Base-by-base conservation (phyloP, 2,888 invertebrate genomes). In the Harmothoe impar region DNA sequence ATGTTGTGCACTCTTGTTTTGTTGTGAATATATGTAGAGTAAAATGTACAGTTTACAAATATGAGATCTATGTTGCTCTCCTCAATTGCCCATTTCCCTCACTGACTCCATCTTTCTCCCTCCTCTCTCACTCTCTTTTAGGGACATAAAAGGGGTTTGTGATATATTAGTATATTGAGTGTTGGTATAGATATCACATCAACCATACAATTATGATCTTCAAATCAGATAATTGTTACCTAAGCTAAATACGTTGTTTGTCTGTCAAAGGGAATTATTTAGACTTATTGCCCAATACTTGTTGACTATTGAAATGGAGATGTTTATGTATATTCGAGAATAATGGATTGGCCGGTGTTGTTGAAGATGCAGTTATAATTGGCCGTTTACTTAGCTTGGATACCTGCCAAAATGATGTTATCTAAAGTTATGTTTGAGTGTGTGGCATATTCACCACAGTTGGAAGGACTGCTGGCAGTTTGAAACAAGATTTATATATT, bases 401-500 rank as follows among this genome's bases (percentile, higher is more conserved):
- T 54, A 86, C 86, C 86, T 86, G 86, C 86, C 86, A 86, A 86
- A 86, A 86, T 86, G 29, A 54, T 86, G 56, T 86, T 56, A 52
- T 31, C 52, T 25, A 29, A 52, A 54, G 51, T 31, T 15, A 23
- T 56, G 86, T 86, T 52, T 81, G 81, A 81, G 43, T 81, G 86
- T 20, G 56, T 86, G 56, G 52, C 29, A 86, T 86, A 56, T 86
- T 52, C 52, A 86, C 86, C 52, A 81, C 81, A 86, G 86, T 52
- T 86, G 52, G 43, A 86, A 54, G 86, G 54, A 86, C 86, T 86
- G 86, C 86, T 86, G 86, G 86, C 86, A 86, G 86, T 86, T 86
- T 86, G 86, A 86, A 86, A 52, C 52, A 54, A 29, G 86, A 86
- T 86, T 86, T 52, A 86, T 86, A 86, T 86, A 86, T 86, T 35